Base-by-base conservation (phyloP, 2,888 invertebrate genomes). In the Drosophila anomalipes region DNA sequence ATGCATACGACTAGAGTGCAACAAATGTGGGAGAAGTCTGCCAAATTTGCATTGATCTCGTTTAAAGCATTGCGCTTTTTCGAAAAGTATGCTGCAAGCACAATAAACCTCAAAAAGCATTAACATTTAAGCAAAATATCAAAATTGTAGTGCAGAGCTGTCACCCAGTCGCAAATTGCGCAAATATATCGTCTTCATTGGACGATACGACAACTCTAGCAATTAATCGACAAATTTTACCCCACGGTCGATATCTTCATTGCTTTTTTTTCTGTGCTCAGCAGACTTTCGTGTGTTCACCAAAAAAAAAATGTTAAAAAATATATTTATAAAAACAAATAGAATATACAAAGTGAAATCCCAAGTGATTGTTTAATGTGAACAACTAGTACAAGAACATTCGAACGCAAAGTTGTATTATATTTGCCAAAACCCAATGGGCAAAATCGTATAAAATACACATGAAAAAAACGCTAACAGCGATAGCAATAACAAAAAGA, bases 171-270 rank as follows among this genome's bases (percentile, higher is more conserved):
- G 16, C 12, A 58, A 77, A 64, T 32, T 41, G 35, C 39, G 22
- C 3, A 28, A 66, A 72, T 77, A 7, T 72, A 81, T 79, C 78
- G 81, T 53, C 37, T 44, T 59, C 65, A 22, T 53, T 33, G 10
- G 9, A 49, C 3, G 22, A 10, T 26, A 44, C 14, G 70, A 47
- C 72, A 82, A 56, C 79, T 58, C 79, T 79, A 28, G 10, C 22
- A 60, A 69, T 70, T 83, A 86, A 91, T 91, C 91, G 91, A 89
- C 84, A 71, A 89, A 70, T 83, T 82, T 82, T 79, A 52, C 65
- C 59, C 73, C 83, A 89, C 91, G 92, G 92, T 92, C 92, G 92
- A 92, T 92, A 92, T 89, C 84, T 89, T 86, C 81, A 83, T 86
- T 86, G 81, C 77, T 83, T 82, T 83, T 88, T 82, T 78, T 74